Conservation (phyloP, 2,888 invertebrate genomes). For the Epicampocera succincta region DNA sequence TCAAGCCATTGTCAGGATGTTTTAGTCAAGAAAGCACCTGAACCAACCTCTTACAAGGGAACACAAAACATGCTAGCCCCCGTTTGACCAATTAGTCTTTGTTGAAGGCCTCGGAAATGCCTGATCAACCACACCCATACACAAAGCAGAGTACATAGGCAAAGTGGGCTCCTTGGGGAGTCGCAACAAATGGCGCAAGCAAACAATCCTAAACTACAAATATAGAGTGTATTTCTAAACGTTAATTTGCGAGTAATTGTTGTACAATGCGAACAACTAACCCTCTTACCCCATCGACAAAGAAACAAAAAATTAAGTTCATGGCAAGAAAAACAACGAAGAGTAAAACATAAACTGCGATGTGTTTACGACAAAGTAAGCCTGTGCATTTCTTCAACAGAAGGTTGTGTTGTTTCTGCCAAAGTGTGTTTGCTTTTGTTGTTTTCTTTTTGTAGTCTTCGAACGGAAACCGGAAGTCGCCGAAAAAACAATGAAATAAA, state of each 20-base stretch:
- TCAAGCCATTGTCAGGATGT: no score
- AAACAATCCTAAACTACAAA: background rate
- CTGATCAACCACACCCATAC: no score
- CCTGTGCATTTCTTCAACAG: conserved; percentile 32
- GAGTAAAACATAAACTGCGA: conserved; percentile 57
- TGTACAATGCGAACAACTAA: conserved; percentile 23
- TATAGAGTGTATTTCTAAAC: conserved; percentile 10
- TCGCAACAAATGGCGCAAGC: no score
- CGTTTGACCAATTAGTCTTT: no score
- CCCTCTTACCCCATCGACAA: conserved; percentile 28
- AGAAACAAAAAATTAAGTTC: conserved; percentile 11
- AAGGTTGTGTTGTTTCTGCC: background rate
- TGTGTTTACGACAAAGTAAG: conserved; percentile 65
- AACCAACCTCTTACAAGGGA: no score
- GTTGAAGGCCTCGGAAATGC: no score
- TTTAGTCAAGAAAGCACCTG: no score
- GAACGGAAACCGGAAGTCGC: conserved; percentile 71
- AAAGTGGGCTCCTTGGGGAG: no score
- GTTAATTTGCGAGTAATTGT: conserved; percentile 26
- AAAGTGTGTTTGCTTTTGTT: background rate
- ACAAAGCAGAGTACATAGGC: no score
- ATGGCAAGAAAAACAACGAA: background rate
- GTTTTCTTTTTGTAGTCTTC: conserved; percentile 19
- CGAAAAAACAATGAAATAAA: conserved; percentile 72
- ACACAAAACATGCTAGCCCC: no score